Percentiles rank a stretch among this genome's conserved stretches.
Conservation (phyloP, 2,797 vertebrate genomes). For the Ctenochaetus hawaiiensis region DNA sequence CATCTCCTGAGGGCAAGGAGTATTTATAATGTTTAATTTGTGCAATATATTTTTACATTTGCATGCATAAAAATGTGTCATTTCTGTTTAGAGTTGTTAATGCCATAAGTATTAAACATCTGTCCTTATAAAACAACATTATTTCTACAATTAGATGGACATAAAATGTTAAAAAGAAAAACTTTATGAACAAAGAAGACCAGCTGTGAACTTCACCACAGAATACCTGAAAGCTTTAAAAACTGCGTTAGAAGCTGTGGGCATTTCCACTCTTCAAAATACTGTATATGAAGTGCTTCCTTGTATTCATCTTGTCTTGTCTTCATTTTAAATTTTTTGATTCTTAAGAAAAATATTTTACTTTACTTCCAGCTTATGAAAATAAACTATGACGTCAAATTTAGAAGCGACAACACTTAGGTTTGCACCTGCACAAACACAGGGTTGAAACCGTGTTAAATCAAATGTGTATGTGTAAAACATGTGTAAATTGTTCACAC, state of each 20-base stretch:
- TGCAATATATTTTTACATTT: not conserved
- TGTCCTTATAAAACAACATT: not conserved
- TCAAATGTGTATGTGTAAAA: no score
- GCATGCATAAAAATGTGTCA: not conserved
- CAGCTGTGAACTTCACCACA: no score
- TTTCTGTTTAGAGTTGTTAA: not conserved
- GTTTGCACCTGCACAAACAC: no score
- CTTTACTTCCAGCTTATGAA: not conserved
- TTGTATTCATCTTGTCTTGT: no score
- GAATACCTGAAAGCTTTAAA: not conserved
- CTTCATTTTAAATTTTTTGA: no score
- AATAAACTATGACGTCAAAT: not conserved
- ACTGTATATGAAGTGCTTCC: not conserved
- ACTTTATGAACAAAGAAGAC: not conserved
- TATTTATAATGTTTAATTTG: slow-evolving; percentile 31
- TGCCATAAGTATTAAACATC: not conserved
- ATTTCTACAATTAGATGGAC: not conserved
- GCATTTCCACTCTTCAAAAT: not conserved
- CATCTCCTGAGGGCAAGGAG: slow-evolving; percentile 20
- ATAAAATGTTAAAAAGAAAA: not conserved
- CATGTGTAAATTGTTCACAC: no score
- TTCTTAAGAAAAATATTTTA: no score
- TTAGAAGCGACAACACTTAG: not conserved
- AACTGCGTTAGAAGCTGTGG: not conserved
- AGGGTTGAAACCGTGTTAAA: no score